These are phyloP conservation scores for Poeciliopsis prolifica DNA, from an alignment of 2,113 vertebrate species.

Conservation along the genomic window DNA sequence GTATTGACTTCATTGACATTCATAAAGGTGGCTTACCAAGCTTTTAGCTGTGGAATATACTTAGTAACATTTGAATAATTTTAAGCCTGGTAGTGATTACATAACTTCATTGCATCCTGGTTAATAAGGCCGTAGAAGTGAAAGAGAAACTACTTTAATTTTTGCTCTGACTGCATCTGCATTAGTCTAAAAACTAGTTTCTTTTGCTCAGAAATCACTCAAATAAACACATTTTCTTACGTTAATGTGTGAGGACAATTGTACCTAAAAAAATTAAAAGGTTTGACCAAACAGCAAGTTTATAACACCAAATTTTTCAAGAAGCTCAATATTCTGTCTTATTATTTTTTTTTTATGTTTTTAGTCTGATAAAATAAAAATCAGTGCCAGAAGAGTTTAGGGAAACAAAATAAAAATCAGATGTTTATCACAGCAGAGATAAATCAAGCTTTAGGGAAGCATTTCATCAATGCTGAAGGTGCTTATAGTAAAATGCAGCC, in stretches of 20 bases:
- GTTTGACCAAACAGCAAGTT: no score
- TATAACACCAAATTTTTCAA: no score
- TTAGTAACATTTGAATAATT: neutral
- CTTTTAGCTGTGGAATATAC: neutral
- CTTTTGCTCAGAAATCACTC: neutral
- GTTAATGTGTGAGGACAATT: no score
- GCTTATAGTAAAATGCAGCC: conserved; percentile 20
- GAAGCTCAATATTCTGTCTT: no score
- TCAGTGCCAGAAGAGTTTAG: neutral
- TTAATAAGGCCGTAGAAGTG: neutral
- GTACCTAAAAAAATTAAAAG: no score
- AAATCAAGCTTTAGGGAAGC: conserved; percentile 18
- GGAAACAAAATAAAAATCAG: neutral
- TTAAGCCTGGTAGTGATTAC: neutral
- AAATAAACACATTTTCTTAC: neutral
- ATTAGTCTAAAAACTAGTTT: neutral
- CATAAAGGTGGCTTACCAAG: neutral
- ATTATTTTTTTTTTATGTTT: neutral
- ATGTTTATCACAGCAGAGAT: neutral
- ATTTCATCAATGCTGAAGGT: conserved; percentile 25
- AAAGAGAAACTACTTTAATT: neutral
- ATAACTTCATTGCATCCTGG: neutral
- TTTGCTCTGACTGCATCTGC: neutral
- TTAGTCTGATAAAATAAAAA: neutral
- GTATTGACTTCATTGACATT: no score